Conservation (phyloP, 2,888 invertebrate species). For the Vesta saturnalis region DNA sequence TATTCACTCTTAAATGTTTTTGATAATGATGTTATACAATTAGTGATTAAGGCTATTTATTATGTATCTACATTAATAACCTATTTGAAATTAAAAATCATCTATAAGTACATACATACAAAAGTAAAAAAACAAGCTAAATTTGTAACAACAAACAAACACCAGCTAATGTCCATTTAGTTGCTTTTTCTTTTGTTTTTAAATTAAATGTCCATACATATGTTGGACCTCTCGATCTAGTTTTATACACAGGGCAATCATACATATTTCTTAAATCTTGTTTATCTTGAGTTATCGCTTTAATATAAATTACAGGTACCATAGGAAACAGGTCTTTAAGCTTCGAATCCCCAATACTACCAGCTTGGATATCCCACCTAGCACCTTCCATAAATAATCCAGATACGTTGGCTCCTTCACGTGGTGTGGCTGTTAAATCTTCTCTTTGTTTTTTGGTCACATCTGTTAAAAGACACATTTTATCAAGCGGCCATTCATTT, state of each 20-base stretch:
- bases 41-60: too few relatives aligned
- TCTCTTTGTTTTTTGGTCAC: constrained; percentile 89
- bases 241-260: constrained; percentile 95
- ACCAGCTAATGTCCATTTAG: constrained; percentile 94
- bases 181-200: constrained; percentile 86
- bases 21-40: too few relatives aligned
- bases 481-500: constrained; percentile 96
- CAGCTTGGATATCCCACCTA: constrained; percentile 85
- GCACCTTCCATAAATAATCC: constrained; percentile 95
- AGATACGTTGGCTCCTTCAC: constrained; percentile 91
- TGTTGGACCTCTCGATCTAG: constrained; percentile 86
- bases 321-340: constrained; percentile 91
- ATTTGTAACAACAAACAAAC: constrained; percentile 90
- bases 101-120: too few relatives aligned
- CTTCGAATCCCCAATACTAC: constrained; percentile 83
- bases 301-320: constrained; percentile 91
- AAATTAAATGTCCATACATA: constrained; percentile 97
- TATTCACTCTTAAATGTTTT: too few relatives aligned
- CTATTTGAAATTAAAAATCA: too few relatives aligned
- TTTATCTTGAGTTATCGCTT: constrained; percentile 88
- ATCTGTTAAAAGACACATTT: constrained; percentile 95
- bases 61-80: too few relatives aligned
- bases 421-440: constrained; percentile 86
- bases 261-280: constrained; percentile 88
- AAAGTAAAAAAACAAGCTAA: too few relatives aligned